phyloP scores from a whole-genome alignment of 1,140 invertebrate genomes.

The Trichonephila clavata region DNA sequence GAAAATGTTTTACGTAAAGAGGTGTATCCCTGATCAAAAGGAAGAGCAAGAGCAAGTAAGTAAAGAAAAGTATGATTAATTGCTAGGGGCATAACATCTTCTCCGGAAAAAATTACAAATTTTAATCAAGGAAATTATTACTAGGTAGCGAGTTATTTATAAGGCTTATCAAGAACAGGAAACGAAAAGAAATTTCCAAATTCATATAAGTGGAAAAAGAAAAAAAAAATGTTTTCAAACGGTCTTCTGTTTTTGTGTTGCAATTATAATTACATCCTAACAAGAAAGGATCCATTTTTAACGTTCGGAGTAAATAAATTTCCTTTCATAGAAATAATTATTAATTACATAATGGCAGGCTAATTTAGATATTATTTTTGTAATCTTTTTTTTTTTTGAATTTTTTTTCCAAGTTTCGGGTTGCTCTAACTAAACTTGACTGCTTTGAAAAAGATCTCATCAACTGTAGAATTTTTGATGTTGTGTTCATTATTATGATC shows the following conservation, averaged over 20 bases:
- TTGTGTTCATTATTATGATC: no score
- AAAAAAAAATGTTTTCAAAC: neutral
- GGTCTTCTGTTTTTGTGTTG: neutral
- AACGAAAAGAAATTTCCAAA: neutral
- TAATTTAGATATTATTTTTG: no score
- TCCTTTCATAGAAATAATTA: no score
- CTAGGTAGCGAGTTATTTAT: neutral
- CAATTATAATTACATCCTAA: neutral
- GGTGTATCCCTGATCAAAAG: neutral
- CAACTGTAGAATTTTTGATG: no score
- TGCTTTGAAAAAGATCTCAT: no score
- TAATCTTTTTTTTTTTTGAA: no score
- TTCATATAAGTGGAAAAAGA: no score
- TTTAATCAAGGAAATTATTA: neutral
- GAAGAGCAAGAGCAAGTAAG: neutral
- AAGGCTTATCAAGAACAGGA: neutral
- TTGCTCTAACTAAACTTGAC: no score
- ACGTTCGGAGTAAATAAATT: no score
- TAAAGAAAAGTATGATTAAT: conserved; percentile 13
- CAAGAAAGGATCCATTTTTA: no score
- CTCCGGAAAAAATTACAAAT: neutral
- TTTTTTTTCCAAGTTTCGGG: no score
- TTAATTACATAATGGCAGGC: no score
- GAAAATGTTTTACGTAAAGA: conserved; percentile 12
- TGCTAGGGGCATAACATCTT: neutral